Conservation (phyloP, 2,888 invertebrate genomes). For the Nyleta sp. region DNA sequence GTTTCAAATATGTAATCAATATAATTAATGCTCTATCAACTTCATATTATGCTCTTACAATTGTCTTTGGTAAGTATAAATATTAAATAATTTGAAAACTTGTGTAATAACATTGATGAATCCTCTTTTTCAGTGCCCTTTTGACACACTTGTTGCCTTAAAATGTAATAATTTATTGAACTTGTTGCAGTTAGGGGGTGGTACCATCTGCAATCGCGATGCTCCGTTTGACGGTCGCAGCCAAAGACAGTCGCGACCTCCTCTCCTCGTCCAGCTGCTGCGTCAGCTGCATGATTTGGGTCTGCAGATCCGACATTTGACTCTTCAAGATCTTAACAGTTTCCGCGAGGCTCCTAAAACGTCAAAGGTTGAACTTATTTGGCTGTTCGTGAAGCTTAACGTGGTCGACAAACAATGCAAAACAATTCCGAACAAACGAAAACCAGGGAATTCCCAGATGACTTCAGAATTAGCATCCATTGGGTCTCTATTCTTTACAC, state of each 20-base stretch:
- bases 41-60: too few relatives aligned
- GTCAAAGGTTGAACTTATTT: neutral
- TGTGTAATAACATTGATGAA: too few relatives aligned
- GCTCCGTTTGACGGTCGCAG: slow-evolving; percentile 79
- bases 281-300: slow-evolving; percentile 85
- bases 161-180: too few relatives aligned
- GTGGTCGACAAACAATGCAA: too few relatives aligned
- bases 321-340: slow-evolving; percentile 90
- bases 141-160: slow-evolving; percentile 24
- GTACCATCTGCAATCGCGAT: slow-evolving; percentile 75
- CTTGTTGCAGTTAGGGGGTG: slow-evolving; percentile 65
- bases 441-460: slow-evolving; percentile 52
- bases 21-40: too few relatives aligned
- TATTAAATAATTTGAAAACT: too few relatives aligned
- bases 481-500: slow-evolving; percentile 30
- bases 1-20: too few relatives aligned
- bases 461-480: slow-evolving; percentile 81
- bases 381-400: too few relatives aligned
- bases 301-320: slow-evolving; percentile 87
- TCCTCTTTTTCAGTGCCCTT: too few relatives aligned
- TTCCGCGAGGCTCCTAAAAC: slow-evolving; percentile 87
- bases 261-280: slow-evolving; percentile 88
- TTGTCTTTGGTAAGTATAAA: too few relatives aligned
- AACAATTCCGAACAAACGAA: slow-evolving; percentile 33
- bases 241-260: slow-evolving; percentile 82